Conservation (phyloP, 2,888 invertebrate species). For the Apodemia arnacis region DNA sequence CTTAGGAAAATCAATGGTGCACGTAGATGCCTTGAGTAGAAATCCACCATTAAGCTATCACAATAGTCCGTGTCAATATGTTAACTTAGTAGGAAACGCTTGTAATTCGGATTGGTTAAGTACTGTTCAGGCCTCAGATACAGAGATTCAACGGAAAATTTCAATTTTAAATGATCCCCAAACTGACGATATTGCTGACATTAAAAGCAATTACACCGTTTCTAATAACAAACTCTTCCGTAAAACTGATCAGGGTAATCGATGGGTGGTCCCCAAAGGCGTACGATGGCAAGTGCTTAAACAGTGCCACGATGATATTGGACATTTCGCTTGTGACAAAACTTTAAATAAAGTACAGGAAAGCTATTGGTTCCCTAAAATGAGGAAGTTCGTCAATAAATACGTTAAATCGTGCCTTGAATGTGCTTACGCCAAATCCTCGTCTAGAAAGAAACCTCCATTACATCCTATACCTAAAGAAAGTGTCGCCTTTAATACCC, state of each 20-base stretch:
- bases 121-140: conserved; percentile 62
- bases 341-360: conserved; percentile 45
- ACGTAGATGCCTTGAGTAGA: conserved; percentile 20
- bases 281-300: conserved; percentile 65
- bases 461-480: conserved; percentile 71
- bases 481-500: conserved; percentile 46
- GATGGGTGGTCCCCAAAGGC: conserved; percentile 65
- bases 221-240: conserved; percentile 45
- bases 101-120: conserved; percentile 45
- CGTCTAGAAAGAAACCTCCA: conserved; percentile 55
- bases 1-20: conserved; percentile 15
- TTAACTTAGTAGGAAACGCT: background rate
- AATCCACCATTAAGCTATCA: background rate
- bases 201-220: conserved; percentile 51
- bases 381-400: conserved; percentile 56
- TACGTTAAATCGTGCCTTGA: conserved; percentile 63
- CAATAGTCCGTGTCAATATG: background rate
- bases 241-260: conserved; percentile 37
- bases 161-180: conserved; percentile 57
- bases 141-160: conserved; percentile 62
- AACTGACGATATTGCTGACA: conserved; percentile 37
- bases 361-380: conserved; percentile 68
- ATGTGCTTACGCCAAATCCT: conserved; percentile 56
- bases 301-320: conserved; percentile 61
- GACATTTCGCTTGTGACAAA: conserved; percentile 62